A percentile compares a stretch with the other conserved stretches of the same genome.
Evolutionary conservation across 1,140 invertebrate species (phyloP).

Genomic region (Zaprionus lachaisei): DNA sequence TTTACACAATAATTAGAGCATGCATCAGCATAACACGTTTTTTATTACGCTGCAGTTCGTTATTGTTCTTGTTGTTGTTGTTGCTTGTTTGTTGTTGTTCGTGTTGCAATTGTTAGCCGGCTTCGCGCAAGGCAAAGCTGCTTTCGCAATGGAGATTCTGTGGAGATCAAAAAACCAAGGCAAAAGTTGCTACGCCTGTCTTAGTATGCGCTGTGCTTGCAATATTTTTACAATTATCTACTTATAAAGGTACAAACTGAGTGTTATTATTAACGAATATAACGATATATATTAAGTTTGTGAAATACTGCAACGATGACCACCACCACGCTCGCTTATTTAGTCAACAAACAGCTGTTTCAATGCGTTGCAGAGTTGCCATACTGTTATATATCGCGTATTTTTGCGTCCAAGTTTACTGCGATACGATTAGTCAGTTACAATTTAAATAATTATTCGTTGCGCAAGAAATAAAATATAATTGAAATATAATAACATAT

Average conservation of each 20-base stretch:
- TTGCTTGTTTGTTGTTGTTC: conserved; percentile 17
- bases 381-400: background rate
- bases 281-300: background rate
- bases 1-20: conserved; percentile 44
- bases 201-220: background rate
- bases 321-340: conserved; percentile 25
- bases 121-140: conserved; percentile 27
- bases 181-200: conserved; percentile 55
- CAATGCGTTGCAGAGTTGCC: background rate
- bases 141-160: conserved; percentile 53
- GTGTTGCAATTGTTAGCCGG: conserved; percentile 34
- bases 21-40: conserved; percentile 40
- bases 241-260: background rate
- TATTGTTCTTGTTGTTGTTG: conserved; percentile 13
- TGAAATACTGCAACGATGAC: background rate
- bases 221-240: background rate
- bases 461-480: too few relatives aligned
- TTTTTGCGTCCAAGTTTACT: background rate
- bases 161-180: conserved; percentile 60
- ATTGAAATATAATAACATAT: too few relatives aligned
- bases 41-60: background rate
- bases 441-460: background rate
- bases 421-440: background rate
- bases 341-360: conserved; percentile 19
- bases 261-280: background rate